Conservation (phyloP, 1,140 invertebrate genomes). For the Bombus fervidus region DNA sequence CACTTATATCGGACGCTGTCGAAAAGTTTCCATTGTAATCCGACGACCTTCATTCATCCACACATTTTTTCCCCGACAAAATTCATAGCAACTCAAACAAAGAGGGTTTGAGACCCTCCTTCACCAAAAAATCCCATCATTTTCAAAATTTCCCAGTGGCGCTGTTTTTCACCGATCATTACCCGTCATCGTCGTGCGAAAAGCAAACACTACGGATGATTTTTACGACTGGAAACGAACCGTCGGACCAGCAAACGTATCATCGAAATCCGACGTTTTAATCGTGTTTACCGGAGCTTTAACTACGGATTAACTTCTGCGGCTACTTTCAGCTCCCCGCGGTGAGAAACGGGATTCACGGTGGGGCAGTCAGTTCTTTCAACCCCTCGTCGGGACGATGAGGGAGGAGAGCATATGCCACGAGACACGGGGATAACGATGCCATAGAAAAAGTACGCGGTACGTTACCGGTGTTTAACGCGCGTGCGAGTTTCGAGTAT, state of each 20-base stretch:
- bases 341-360: constrained; percentile 48
- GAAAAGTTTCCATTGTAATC: too few species aligned
- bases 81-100: neutral
- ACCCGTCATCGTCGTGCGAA: constrained; percentile 55
- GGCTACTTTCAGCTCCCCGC: constrained; percentile 59
- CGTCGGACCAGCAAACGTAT: neutral
- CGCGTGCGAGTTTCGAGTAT: constrained; percentile 7
- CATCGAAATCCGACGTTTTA: constrained; percentile 55
- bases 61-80: neutral
- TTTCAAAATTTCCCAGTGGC: neutral
- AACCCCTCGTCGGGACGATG: constrained; percentile 14
- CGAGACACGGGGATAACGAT: constrained; percentile 57
- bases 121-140: neutral
- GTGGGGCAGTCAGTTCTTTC: neutral
- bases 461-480: constrained; percentile 14
- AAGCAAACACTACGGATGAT: constrained; percentile 55
- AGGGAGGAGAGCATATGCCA: constrained; percentile 54
- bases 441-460: constrained; percentile 55
- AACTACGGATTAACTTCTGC: constrained; percentile 63
- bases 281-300: constrained; percentile 67
- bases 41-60: too few species aligned
- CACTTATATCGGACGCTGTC: too few species aligned
- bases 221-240: constrained; percentile 46
- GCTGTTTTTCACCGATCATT: constrained; percentile 26
- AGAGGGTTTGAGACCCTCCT: neutral